Percentiles rank a stretch among this genome's conserved stretches.
phyloP scores from a whole-genome alignment of 37 sponge, comb jelly and placozoan genomes.

The Ianthella basta region DNA sequence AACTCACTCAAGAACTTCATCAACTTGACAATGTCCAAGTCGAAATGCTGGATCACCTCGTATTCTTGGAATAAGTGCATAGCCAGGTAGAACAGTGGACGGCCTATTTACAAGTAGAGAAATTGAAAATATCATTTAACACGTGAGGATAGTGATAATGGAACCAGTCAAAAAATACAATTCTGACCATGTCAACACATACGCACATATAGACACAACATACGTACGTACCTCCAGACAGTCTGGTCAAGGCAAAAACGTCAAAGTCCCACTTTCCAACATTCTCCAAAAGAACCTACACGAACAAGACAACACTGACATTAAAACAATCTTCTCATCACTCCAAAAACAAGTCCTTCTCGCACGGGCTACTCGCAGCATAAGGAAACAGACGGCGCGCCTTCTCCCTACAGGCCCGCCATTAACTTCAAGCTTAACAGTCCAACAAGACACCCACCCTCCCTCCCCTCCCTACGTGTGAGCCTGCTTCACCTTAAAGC shows the following conservation, averaged over 20 bases:
- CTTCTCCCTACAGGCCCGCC: too few relatives aligned
- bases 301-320: too few relatives aligned
- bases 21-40: conserved; percentile 72
- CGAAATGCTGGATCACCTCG: conserved; percentile 56
- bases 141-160: background rate
- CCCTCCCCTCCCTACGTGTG: conserved; percentile 28
- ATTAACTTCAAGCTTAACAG: too few relatives aligned
- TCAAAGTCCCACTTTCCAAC: conserved; percentile 75
- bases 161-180: background rate
- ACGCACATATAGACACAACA: background rate
- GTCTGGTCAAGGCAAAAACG: conserved; percentile 66
- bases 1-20: conserved; percentile 74
- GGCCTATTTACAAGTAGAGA: conserved; percentile 38
- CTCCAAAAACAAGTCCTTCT: too few relatives aligned
- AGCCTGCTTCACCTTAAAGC: conserved; percentile 4
- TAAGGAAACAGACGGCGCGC: too few relatives aligned
- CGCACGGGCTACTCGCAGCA: too few relatives aligned
- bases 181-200: background rate
- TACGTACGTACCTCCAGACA: conserved; percentile 59
- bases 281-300: background rate
- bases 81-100: conserved; percentile 79
- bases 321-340: too few relatives aligned
- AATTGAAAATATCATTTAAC: background rate
- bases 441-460: background rate
- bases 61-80: conserved; percentile 73